Base-by-base conservation (phyloP, 2,888 invertebrate species). In the Cylindroiulus punctatus region DNA sequence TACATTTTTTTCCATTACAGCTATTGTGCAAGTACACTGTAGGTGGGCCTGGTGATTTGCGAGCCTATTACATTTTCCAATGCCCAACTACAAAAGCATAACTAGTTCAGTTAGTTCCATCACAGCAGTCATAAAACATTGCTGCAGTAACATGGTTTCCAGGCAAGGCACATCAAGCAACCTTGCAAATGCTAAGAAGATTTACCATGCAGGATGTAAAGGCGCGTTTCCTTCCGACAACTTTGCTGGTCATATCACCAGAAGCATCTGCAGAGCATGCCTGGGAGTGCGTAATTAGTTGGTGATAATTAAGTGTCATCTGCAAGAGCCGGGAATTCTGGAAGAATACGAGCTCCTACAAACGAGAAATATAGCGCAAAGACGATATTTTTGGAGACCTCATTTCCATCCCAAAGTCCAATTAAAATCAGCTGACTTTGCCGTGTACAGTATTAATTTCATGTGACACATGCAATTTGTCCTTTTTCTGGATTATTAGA, bases 241-340 rank as follows among this genome's bases (percentile, higher is more conserved):
- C 65, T 26, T 65, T 65, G 52, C 52, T 26, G n/a, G 65, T 26
- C 65, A 65, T 65, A 65, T 65, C 65, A 10, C 12, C n/a, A n/a
- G n/a, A 12, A 26, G 22, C 65, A 65, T 22, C 65, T 26, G 26
- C 65, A 65, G 26, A 1, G 26, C 12, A 12, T 65, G 65, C 26
- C 65, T 26, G 65, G 26, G 65, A 57, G 22, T 65, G 65, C 22
- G 65, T 26, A 65, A 65, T 65, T 65, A 65, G 65, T 12, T 65
- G 52, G 4, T n/a, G 52, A 52, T 19, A 4, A 19, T n/a, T n/a
- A 8, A 26, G 65, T n/a, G 8, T 22, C 19, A 57, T 22, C 57
- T 26, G 3, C 26, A 65, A 4, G 12, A 12, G 65, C 65, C 44
- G 44, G 65, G 8, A 8, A 22, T 57, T 57, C 4, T 57, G 57